Percentiles rank a stretch among this genome's conserved stretches.
These are phyloP conservation scores for Sanderia malayensis DNA, from an alignment of 30 jellyfish, hydroid and myxozoan species.

Conservation along the genomic window DNA sequence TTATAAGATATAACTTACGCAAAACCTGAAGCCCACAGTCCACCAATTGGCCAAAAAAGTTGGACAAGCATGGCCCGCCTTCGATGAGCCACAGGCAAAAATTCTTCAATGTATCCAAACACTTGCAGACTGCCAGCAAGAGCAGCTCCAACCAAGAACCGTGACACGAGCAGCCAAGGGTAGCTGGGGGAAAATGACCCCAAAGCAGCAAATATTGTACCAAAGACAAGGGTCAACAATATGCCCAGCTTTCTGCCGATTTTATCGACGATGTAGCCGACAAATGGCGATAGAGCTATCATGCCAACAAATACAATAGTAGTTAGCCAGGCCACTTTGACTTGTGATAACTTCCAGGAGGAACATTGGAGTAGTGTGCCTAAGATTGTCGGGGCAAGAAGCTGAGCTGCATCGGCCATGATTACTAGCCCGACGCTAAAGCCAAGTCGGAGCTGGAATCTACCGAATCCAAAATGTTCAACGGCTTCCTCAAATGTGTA, in stretches of 20 bases:
- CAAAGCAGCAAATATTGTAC: constrained; percentile 52
- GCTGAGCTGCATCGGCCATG: constrained; percentile 59
- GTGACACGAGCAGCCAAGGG: constrained; percentile 45
- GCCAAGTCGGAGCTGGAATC: constrained; percentile 64
- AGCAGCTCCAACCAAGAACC: constrained; percentile 65
- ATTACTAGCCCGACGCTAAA: constrained; percentile 46
- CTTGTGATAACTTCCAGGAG: constrained; percentile 51
- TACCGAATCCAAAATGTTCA: constrained; percentile 67
- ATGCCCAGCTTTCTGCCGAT: constrained; percentile 53
- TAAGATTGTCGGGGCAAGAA: constrained; percentile 46
- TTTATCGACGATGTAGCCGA: constrained; percentile 43
- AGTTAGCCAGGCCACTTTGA: constrained; percentile 62
- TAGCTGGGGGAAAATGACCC: constrained; percentile 57
- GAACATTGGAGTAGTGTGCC: constrained; percentile 50
- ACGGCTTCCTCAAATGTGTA: constrained; percentile 65
- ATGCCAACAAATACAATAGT: constrained; percentile 59
- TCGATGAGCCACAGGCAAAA: constrained; percentile 55
- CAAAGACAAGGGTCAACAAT: constrained; percentile 25
- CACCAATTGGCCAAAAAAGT: constrained; percentile 69
- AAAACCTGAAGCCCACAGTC: constrained; percentile 64
- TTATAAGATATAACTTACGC: too few species aligned
- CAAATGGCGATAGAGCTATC: constrained; percentile 46
- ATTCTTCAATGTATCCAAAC: constrained; percentile 63
- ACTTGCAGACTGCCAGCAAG: constrained; percentile 63
- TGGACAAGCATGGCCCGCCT: constrained; percentile 63